Conservation (phyloP, 2,888 invertebrate genomes). For the Aphidoletes aphidimyza region DNA sequence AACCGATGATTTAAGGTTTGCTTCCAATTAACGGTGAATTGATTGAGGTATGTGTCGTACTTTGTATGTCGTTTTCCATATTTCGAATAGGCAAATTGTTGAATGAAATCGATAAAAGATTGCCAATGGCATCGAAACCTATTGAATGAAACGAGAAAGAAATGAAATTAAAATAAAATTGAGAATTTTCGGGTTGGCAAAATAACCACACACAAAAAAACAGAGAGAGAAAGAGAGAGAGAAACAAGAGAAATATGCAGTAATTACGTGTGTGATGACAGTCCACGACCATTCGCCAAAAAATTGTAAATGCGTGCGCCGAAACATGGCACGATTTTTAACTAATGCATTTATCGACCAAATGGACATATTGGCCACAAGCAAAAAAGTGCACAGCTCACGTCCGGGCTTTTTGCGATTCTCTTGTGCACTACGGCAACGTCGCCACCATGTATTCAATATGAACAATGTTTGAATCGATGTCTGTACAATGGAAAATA, state of each 20-base stretch:
- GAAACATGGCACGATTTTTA: slow-evolving; percentile 83
- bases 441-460: slow-evolving; percentile 78
- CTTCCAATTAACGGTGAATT: background rate
- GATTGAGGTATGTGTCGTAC: slow-evolving; percentile 64
- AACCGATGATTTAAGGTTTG: background rate
- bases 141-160: too few relatives aligned
- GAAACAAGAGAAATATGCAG: too few relatives aligned
- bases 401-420: slow-evolving; percentile 82
- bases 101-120: slow-evolving; percentile 93
- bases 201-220: too few relatives aligned
- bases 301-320: slow-evolving; percentile 83
- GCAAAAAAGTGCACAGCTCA: slow-evolving; percentile 85
- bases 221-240: too few relatives aligned
- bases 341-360: slow-evolving; percentile 89
- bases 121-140: slow-evolving; percentile 88
- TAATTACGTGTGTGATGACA: slow-evolving; percentile 87
- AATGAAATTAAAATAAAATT: too few relatives aligned
- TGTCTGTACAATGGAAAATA: slow-evolving; percentile 81
- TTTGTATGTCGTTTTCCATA: slow-evolving; percentile 92
- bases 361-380: slow-evolving; percentile 84
- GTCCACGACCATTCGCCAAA: slow-evolving; percentile 93
- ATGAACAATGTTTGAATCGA: slow-evolving; percentile 84
- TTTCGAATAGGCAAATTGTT: slow-evolving; percentile 90
- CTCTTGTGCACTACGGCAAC: slow-evolving; percentile 77
- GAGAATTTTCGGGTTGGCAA: too few relatives aligned